Percentiles rank a stretch among this genome's conserved stretches.
phyloP scores from a whole-genome alignment of 2,113 vertebrate genomes.

The Coracopsis vasa region DNA sequence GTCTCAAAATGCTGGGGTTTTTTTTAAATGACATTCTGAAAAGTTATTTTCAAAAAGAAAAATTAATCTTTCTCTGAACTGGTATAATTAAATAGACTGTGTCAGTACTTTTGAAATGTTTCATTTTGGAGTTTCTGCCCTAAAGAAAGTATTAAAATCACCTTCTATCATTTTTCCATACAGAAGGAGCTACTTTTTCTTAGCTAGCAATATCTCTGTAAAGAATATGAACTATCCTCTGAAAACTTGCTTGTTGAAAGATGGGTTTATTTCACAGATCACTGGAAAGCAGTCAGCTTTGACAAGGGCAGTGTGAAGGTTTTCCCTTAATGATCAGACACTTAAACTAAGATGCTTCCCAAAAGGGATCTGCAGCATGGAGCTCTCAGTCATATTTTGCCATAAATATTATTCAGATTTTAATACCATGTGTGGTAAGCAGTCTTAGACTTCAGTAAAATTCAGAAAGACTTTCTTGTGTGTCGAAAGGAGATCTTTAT shows the following conservation, averaged over 20 bases:
- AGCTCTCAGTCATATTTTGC: background rate
- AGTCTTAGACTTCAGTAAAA: background rate
- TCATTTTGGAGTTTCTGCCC: background rate
- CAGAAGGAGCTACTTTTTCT: background rate
- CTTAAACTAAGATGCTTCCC: background rate
- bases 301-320: background rate
- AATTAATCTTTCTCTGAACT: background rate
- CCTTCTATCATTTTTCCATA: background rate
- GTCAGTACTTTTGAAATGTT: background rate
- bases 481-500: background rate
- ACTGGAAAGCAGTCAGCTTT: background rate
- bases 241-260: background rate
- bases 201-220: background rate
- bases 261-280: background rate
- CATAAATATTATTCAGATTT: constrained; percentile 38
- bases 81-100: background rate
- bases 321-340: background rate
- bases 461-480: background rate
- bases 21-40: background rate
- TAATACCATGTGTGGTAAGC: constrained; percentile 2
- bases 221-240: background rate
- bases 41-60: background rate
- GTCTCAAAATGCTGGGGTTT: background rate
- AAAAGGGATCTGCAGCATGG: background rate
- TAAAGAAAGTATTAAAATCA: background rate